Conservation (phyloP, 2,888 invertebrate species). For the Watsonalla binaria region DNA sequence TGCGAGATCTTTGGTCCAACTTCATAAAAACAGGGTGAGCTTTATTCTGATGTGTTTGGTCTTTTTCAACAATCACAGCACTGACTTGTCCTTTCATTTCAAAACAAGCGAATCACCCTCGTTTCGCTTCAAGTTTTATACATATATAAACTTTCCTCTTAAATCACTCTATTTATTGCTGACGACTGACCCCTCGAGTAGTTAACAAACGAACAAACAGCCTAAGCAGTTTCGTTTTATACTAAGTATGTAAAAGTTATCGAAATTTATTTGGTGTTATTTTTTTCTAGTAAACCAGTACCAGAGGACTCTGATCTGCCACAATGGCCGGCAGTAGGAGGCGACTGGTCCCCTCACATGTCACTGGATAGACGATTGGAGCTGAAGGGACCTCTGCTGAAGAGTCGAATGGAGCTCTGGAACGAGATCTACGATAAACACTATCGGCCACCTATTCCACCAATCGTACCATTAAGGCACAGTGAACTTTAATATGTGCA, state of each 20-base stretch:
- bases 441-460: constrained; percentile 30
- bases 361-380: constrained; percentile 23
- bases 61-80: too few relatives aligned
- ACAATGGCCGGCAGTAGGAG: constrained; percentile 31
- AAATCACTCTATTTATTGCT: too few relatives aligned
- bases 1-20: constrained; percentile 37
- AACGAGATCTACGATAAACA: constrained; percentile 35
- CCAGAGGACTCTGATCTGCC: constrained; percentile 25
- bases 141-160: too few relatives aligned
- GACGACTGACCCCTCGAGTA: too few relatives aligned
- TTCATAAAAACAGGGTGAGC: constrained; percentile 42
- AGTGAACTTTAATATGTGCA: background rate
- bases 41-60: background rate
- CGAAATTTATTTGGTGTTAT: background rate
- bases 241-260: too few relatives aligned
- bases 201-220: too few relatives aligned
- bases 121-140: too few relatives aligned
- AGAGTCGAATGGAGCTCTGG: constrained; percentile 33
- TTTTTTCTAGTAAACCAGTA: constrained; percentile 29
- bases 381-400: constrained; percentile 24
- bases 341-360: constrained; percentile 34
- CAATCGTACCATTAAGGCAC: constrained; percentile 10
- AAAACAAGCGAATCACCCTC: too few relatives aligned
- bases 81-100: too few relatives aligned
- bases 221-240: too few relatives aligned